Evolutionary conservation across 2,888 invertebrate genomes (phyloP), one percentile per base, ranked within the genome.

Genomic region (Dione juno): DNA sequence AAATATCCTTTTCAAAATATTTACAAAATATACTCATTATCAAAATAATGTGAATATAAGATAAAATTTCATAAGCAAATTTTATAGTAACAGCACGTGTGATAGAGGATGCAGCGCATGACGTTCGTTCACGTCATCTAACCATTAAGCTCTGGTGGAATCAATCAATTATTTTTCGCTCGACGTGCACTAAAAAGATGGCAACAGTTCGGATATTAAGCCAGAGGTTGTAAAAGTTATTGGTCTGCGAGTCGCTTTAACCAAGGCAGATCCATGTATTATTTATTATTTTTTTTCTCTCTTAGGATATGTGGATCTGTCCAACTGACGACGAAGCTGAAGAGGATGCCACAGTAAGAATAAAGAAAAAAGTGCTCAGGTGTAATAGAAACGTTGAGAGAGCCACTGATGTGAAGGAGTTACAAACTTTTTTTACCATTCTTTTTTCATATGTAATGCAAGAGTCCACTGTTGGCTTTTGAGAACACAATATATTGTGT

Each of bases 101-200:
- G 63, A 66, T 67, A 50, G 41, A 58, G 57, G 67, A 70, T 48
- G 66, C 63, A 63, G 53, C 67, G 70, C 70, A 74, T 73, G 71
- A 72, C 79, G 81, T 80, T 83, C 80, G 80, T 84, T 80, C 86
- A 85, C 87, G 86, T 87, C 85, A 88, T 86, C 79, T 82, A 77
- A 82, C 84, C 84, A 87, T 88, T 87, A 87, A 85, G 83, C 76
- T 75, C 79, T 82, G 79, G 83, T 84, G 81, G 81, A 85, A 91
- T 90, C 89, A 87, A 92, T 92, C 90, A 90, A 89, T 92, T 91
- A 91, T 90, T 90, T 90, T 90, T 88, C 87, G 84, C 84, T 86
- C 81, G 82, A 80, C 80, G 82, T 81, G 81, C 81, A 77, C 85
- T 86, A 88, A 89, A 89, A 91, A 89, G 90, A 89, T 82, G 81